Conservation (phyloP, 2,888 invertebrate species). For the Ditylenchus weischeri region DNA sequence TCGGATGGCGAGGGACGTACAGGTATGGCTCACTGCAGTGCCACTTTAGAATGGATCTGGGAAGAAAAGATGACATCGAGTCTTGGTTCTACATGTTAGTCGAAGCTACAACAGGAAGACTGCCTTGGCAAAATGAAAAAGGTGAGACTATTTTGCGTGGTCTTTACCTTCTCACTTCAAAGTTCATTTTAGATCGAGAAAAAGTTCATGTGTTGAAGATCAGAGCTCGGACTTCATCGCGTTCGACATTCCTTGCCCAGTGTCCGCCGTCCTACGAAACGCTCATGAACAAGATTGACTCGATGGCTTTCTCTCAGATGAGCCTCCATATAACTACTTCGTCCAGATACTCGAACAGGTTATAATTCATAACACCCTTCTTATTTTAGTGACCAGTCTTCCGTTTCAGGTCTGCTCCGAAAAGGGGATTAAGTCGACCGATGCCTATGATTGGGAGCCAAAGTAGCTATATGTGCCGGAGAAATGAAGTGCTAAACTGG, state of each 20-base stretch:
- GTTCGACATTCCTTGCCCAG: slow-evolving; percentile 27
- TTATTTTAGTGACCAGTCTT: no score
- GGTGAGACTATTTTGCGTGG: slow-evolving; percentile 14
- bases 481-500: no score
- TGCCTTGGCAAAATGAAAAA: slow-evolving; percentile 46
- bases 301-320: slow-evolving; percentile 37
- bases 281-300: slow-evolving; percentile 40
- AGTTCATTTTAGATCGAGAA: slow-evolving; percentile 17
- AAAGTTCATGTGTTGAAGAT: not conserved
- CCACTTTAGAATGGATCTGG: slow-evolving; percentile 37
- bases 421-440: no score
- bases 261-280: slow-evolving; percentile 38
- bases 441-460: no score
- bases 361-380: not conserved
- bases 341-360: slow-evolving; percentile 10
- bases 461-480: no score
- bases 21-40: slow-evolving; percentile 43
- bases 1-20: slow-evolving; percentile 51
- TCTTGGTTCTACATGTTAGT: slow-evolving; percentile 45
- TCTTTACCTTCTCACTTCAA: not conserved
- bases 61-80: slow-evolving; percentile 39
- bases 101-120: slow-evolving; percentile 41
- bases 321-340: slow-evolving; percentile 38
- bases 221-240: not conserved
- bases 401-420: no score